These are phyloP conservation scores for Cordylochernes scorpioides DNA, from an alignment of 2,888 invertebrate genomes.

Conservation along the genomic window DNA sequence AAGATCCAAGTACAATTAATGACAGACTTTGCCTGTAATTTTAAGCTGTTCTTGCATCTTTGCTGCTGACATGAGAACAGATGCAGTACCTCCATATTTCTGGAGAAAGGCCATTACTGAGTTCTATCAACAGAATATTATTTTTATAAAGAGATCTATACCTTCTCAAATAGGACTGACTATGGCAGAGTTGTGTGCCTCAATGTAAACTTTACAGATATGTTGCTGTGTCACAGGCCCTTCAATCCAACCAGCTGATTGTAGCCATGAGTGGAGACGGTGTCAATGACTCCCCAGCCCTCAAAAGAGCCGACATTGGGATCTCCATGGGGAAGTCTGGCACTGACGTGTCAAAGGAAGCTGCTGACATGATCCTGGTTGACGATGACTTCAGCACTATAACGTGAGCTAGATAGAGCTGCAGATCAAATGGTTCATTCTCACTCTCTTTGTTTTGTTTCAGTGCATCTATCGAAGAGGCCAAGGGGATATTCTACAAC, in stretches of 20 bases:
- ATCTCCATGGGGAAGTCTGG: conserved; percentile 85
- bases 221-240: no score
- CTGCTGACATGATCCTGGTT: conserved; percentile 94
- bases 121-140: no score
- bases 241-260: conserved; percentile 68
- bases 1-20: no score
- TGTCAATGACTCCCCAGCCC: conserved; percentile 91
- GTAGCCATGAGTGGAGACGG: conserved; percentile 99
- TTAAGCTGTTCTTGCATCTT: no score
- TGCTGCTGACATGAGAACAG: no score
- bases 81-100: no score
- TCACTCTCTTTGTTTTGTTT: conserved; percentile 7
- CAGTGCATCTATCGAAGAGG: conserved; percentile 80
- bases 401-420: conserved; percentile 36
- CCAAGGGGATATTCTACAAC: conserved; percentile 97
- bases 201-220: no score
- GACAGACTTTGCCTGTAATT: no score
- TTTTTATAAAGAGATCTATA: no score
- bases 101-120: no score
- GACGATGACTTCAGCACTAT: conserved; percentile 95
- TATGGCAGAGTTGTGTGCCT: no score
- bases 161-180: no score
- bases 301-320: conserved; percentile 91
- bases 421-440: neutral
- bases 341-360: conserved; percentile 95